Evolutionary conservation across 2,797 vertebrate genomes (phyloP).

Genomic region (Pogoniulus pusillus): DNA sequence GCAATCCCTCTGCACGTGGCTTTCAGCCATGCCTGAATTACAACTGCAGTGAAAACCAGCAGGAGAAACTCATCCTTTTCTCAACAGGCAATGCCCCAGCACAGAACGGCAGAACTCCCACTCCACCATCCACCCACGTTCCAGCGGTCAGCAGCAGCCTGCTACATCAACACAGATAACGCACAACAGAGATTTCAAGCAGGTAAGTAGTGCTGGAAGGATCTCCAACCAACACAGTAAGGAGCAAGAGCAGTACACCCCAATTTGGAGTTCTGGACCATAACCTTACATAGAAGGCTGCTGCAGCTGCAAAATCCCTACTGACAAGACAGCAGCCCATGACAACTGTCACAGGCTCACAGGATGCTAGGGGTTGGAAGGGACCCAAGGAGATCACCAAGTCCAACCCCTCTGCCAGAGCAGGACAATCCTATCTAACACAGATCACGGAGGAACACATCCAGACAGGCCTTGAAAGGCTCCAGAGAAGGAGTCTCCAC

Average conservation of each 20-base stretch:
- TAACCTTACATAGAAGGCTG: background rate
- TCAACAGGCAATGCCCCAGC: background rate
- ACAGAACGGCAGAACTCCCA: background rate
- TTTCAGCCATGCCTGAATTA: background rate
- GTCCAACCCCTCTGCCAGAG: too few relatives aligned
- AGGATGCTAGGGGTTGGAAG: too few relatives aligned
- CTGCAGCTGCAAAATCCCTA: background rate
- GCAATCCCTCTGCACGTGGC: background rate
- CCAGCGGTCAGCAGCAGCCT: background rate
- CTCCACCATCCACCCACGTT: background rate
- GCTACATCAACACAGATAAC: background rate
- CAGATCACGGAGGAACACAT: too few relatives aligned
- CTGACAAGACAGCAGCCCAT: accelerated
- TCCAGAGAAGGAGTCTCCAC: too few relatives aligned
- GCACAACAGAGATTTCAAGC: background rate
- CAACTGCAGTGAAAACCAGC: background rate
- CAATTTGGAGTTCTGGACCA: background rate
- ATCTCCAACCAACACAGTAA: background rate
- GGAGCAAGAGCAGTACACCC: background rate
- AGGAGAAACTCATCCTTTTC: background rate
- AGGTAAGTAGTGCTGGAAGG: background rate
- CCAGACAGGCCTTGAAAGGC: too few relatives aligned
- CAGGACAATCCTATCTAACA: too few relatives aligned
- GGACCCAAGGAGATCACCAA: too few relatives aligned
- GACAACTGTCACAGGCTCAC: background rate